phyloP scores from a whole-genome alignment of 2,888 invertebrate species.

The Halocaridina rubra region DNA sequence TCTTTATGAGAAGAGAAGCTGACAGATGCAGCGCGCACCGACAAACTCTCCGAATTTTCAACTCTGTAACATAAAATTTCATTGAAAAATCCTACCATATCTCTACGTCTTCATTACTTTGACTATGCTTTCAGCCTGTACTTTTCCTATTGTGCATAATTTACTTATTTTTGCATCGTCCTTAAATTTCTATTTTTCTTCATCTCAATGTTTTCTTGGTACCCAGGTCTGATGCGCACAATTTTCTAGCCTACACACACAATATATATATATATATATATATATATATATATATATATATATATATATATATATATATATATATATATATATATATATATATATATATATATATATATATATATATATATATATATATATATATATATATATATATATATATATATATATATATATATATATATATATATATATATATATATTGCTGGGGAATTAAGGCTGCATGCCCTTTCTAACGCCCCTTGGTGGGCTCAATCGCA shows the following conservation, averaged over 20 bases:
- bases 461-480: no score
- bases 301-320: constrained; percentile 3
- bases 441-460: no score
- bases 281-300: constrained; percentile 10
- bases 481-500: no score
- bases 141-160: no score
- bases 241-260: neutral
- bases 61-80: constrained; percentile 71
- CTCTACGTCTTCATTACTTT: no score
- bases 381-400: neutral
- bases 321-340: neutral
- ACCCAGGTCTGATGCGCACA: neutral
- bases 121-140: no score
- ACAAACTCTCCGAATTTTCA: constrained; percentile 75
- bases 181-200: no score
- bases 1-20: constrained; percentile 67
- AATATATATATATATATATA: no score
- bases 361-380: neutral
- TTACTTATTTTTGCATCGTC: no score
- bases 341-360: neutral
- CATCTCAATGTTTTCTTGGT: neutral
- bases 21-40: constrained; percentile 71
- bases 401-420: neutral
- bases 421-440: constrained; percentile 1
- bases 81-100: neutral